Percentiles rank a stretch among this genome's conserved stretches.
These are phyloP conservation scores for Gila robusta DNA, from an alignment of 2,797 vertebrate species.

Conservation along the genomic window DNA sequence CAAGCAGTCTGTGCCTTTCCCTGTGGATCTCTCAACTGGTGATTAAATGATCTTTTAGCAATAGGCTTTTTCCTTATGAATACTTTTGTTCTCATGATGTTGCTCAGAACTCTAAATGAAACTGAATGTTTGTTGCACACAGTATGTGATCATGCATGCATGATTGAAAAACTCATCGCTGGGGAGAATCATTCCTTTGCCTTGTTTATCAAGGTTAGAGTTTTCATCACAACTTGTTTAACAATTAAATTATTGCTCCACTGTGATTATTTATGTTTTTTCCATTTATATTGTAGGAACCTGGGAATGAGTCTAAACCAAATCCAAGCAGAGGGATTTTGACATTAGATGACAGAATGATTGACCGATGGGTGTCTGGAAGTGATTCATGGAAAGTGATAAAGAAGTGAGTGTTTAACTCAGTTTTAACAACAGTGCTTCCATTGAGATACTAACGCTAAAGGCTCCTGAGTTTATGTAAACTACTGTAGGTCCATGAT, in stretches of 20 bases:
- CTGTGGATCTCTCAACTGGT: constrained; percentile 70
- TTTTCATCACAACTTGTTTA: too few species aligned
- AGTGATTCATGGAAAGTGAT: constrained; percentile 61
- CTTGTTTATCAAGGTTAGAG: constrained; percentile 2
- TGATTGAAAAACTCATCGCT: constrained; percentile 64
- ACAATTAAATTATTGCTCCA: background rate
- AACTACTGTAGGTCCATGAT: background rate
- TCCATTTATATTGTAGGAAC: background rate
- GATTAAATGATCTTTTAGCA: background rate
- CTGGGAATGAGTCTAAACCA: background rate
- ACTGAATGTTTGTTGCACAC: background rate
- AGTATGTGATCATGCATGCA: constrained; percentile 36
- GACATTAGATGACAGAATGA: constrained; percentile 58
- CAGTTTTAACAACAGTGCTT: background rate
- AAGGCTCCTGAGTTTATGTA: background rate
- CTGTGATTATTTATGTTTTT: background rate
- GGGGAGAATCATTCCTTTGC: constrained; percentile 74
- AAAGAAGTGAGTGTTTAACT: constrained; percentile 64
- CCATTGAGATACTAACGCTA: background rate
- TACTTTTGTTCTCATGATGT: background rate
- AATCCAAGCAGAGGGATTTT: constrained; percentile 26
- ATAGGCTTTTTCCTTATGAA: background rate
- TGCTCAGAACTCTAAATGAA: background rate
- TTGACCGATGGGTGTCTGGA: constrained; percentile 64
- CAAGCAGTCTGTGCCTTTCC: constrained; percentile 77